A percentile compares a stretch with the other conserved stretches of the same genome.
These are phyloP conservation scores for Chloebia gouldiae DNA, from an alignment of 2,113 vertebrate species.

Conservation along the genomic window DNA sequence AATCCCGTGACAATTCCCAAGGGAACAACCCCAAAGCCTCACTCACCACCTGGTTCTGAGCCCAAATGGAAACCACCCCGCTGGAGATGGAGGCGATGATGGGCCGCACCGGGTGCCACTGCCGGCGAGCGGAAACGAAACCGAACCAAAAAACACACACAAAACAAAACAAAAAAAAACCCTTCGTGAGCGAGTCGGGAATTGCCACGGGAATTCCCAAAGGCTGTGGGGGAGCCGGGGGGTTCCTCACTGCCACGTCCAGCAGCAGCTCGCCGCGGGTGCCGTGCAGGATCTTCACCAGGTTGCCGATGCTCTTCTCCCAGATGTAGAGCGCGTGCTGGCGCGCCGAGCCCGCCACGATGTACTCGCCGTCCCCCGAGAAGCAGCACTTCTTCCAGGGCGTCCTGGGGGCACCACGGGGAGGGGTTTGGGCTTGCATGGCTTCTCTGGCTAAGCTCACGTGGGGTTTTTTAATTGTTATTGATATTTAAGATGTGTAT, in stretches of 20 bases:
- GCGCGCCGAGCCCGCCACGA: slow-evolving; percentile 93
- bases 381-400: slow-evolving; percentile 99
- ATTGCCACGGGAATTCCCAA: fast-evolving
- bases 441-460: too few species aligned
- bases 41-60: slow-evolving; percentile 98
- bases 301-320: slow-evolving; percentile 98
- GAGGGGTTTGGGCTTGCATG: too few species aligned
- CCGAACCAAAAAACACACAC: too few species aligned
- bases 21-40: background rate
- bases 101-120: slow-evolving; percentile 98
- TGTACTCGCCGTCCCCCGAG: slow-evolving; percentile 96
- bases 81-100: slow-evolving; percentile 98
- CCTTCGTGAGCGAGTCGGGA: background rate
- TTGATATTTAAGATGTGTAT: too few species aligned
- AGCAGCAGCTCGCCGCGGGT: slow-evolving; percentile 93
- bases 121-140: too few species aligned
- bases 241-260: slow-evolving; percentile 89
- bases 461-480: too few species aligned
- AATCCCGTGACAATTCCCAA: fast-evolving
- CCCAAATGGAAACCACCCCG: slow-evolving; percentile 98
- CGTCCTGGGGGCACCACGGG: too few species aligned
- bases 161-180: background rate
- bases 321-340: slow-evolving; percentile 98
- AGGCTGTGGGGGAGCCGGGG: too few species aligned
- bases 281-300: slow-evolving; percentile 96